Evolutionary conservation across 30 jellyfish, hydroid and myxozoan species (phyloP), one percentile per base, ranked within the genome.

Genomic region (Turritopsis dohrnii): DNA sequence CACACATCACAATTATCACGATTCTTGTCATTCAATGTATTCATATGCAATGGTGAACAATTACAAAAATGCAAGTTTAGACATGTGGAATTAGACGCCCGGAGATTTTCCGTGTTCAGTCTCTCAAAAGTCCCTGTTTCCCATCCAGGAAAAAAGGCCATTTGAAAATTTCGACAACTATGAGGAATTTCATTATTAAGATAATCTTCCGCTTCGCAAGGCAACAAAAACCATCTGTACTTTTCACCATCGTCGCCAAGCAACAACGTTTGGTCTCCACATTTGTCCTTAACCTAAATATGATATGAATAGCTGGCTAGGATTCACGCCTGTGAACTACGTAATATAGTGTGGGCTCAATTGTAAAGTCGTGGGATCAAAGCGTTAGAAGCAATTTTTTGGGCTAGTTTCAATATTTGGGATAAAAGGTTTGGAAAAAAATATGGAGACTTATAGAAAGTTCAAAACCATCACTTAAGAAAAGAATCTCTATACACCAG

Each of bases 221-320:
- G 97, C 71, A 90, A 81, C 28, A 90, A 28, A 53, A 90, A 90
- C 97, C 97, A 90, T 86, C 97, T 76, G 82, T 53, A 79, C 53
- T 60, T 72, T 76, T 90, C 97, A 3, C 96, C 97, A 0, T 87
- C 96, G 1, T 82, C 90, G 54, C 96, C 97, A 24, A 90, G 75
- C 31, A 90, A 54, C 16, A 90, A 71, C 21, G 90, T 86, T 81
- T 90, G 97, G 74, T 90, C 95, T 4, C 95, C 72, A 9, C 93
- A 17, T 41, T 72, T 21, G 17, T 82, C 66, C 19, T 27, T 26
- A 19, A 82, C 17, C 71, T 23, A 30, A n/a, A 79, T 9, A 26
- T 1, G 31, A 22, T 1, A 29, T 8, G 7, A 75, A 69, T 13
- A 18, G 83, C 53, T 28, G 52, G 28, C 72, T 54, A 18, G 73